Base-by-base conservation (phyloP, 2,888 invertebrate species). In the Perdita meconis region DNA sequence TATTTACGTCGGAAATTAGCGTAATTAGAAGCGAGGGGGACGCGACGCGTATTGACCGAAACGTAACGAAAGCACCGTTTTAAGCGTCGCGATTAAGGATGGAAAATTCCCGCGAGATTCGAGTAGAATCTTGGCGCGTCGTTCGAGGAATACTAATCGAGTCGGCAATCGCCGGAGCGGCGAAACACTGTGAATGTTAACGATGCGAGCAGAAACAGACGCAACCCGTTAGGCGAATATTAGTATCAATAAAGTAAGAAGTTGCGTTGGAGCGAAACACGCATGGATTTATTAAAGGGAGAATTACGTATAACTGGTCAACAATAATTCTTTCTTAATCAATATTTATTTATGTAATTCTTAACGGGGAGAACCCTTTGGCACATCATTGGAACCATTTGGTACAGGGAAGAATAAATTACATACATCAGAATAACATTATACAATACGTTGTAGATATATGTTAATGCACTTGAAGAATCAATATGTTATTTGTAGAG, bases 211-310 rank as follows among this genome's bases (percentile, higher is more conserved):
- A 2, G 19, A 2, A 50, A 60, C 13, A 36, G 26, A 59, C 22
- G 24, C 38, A 6, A 12, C 73, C 75, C 81, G 83, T 81, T 86
- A 83, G 84, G 76, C 81, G 82, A 81, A 80, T 80, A 85, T 47
- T 4, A 84, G 82, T 83, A 83, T 81, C 80, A 80, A 67, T 1
- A 22, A 19, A 30, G 34, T 19, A 30, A 5, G 50, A 5, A 63
- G 77, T 60, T 66, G 61, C 57, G 56, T 19, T 13, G 22, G n/a
- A 19, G 30, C n/a, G n/a, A n/a, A n/a, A n/a, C n/a, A n/a, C n/a
- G n/a, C n/a, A n/a, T n/a, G n/a, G n/a, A n/a, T n/a, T n/a, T n/a
- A n/a, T n/a, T n/a, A n/a, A n/a, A n/a, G n/a, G n/a, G n/a, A n/a
- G n/a, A n/a, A n/a, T n/a, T n/a, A n/a, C n/a, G n/a, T n/a, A n/a